phyloP scores from a whole-genome alignment of 1,140 invertebrate species.

The Penaeus japonicus region DNA sequence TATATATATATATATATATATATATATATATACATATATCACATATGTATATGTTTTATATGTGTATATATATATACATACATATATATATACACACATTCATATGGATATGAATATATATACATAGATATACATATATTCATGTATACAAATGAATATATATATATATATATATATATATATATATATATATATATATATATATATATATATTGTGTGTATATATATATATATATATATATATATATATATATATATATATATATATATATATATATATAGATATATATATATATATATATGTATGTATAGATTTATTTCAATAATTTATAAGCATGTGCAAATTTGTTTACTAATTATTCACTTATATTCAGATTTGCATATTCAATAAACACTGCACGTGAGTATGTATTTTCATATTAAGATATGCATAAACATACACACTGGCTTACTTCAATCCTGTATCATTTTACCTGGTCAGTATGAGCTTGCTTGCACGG shows the following conservation, averaged over 20 bases:
- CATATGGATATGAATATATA: neutral
- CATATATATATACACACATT: neutral
- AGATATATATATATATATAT: neutral
- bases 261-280: neutral
- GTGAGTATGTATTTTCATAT: neutral
- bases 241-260: neutral
- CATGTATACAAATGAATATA: neutral
- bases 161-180: neutral
- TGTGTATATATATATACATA: neutral
- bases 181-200: neutral
- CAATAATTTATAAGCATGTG: neutral
- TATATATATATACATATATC: neutral
- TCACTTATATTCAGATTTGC: neutral
- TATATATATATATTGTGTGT: neutral
- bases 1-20: neutral
- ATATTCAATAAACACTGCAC: neutral
- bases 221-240: neutral
- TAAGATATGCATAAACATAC: neutral
- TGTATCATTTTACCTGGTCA: no score
- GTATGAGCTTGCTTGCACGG: no score
- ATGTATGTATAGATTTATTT: neutral
- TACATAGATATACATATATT: neutral
- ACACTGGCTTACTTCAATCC: no score
- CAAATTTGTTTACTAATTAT: neutral
- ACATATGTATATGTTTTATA: neutral